These are phyloP conservation scores for chimpanzee (Pan troglodytes) DNA, from an alignment of 2,113 vertebrate genomes.

Conservation along the genomic window NHGRI_mPanTro3-v2.1_pri NC_072414.2:5653501-5654000, in stretches of 20 bases:
- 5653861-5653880: not conserved
- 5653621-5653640: too few species aligned
- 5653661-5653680: too few species aligned
- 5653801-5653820: not conserved
- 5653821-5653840: not conserved
- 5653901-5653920: not conserved
- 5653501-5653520: too few species aligned
- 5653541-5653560: too few species aligned
- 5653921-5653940: not conserved
- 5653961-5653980: not conserved
- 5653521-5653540: too few species aligned
- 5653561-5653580: too few species aligned
- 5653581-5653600: too few species aligned
- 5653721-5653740: too few species aligned
- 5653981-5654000: not conserved
- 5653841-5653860: not conserved
- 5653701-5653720: too few species aligned
- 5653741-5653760: not conserved
- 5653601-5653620: too few species aligned
- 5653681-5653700: too few species aligned
- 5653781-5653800: not conserved
- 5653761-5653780: not conserved
- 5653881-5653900: not conserved
- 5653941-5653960: not conserved
- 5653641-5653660: too few species aligned